These are phyloP conservation scores for Lagorchestes hirsutus DNA, from an alignment of 2,797 vertebrate species.

Conservation along the genomic window DNA sequence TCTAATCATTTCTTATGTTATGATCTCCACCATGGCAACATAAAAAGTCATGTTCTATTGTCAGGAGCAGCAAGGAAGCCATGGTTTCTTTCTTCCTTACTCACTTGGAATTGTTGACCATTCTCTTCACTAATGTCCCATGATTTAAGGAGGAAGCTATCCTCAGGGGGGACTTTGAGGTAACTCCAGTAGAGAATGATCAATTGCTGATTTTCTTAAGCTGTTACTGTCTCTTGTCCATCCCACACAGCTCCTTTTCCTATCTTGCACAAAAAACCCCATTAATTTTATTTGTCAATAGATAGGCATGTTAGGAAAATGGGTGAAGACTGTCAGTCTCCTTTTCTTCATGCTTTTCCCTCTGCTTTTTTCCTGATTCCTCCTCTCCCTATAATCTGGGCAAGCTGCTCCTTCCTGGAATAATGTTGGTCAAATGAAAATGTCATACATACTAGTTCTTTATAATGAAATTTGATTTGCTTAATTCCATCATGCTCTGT, in stretches of 20 bases:
- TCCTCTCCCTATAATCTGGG: background rate
- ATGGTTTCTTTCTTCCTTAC: background rate
- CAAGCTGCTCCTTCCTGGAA: background rate
- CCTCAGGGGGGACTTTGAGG: background rate
- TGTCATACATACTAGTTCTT: background rate
- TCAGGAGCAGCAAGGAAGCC: constrained; percentile 2
- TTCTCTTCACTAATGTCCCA: background rate
- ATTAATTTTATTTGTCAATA: background rate
- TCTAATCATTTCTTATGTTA: background rate
- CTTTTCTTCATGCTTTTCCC: background rate
- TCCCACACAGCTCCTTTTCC: background rate
- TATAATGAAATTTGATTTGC: background rate
- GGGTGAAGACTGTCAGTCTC: background rate
- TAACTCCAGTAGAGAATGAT: background rate
- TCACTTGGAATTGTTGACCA: background rate
- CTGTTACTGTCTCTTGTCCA: background rate
- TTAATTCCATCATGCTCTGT: background rate
- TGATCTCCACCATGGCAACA: constrained; percentile 34
- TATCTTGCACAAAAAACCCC: background rate
- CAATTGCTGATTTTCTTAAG: background rate
- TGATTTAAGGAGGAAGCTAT: background rate
- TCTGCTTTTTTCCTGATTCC: background rate
- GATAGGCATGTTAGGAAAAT: background rate
- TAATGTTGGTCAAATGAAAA: background rate
- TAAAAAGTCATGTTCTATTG: constrained; percentile 19